Percentiles rank a stretch among this genome's conserved stretches.
Conservation (phyloP, 2,888 invertebrate species). For the Dicycla oo region DNA sequence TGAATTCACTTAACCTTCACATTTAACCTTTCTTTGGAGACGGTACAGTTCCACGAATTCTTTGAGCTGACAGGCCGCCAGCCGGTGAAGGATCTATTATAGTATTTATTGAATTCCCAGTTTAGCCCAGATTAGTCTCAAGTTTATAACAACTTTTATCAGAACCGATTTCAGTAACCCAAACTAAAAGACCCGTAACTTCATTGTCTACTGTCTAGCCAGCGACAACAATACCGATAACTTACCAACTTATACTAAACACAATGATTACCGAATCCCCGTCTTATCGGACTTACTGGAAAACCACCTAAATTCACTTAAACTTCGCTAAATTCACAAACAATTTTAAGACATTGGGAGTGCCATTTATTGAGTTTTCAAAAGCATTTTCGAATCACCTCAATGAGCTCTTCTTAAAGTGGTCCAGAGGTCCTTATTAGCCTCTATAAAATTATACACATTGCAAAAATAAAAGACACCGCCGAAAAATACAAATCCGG, state of each 20-base stretch:
- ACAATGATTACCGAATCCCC: constrained; percentile 45
- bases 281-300: constrained; percentile 47
- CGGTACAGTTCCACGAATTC: not conserved
- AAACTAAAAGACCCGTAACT: constrained; percentile 31
- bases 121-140: constrained; percentile 3
- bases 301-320: constrained; percentile 58
- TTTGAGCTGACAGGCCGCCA: not conserved
- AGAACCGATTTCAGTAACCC: constrained; percentile 26
- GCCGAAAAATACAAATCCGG: constrained; percentile 64
- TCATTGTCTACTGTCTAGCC: constrained; percentile 35
- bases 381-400: constrained; percentile 62
- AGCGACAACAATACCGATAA: constrained; percentile 30
- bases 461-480: constrained; percentile 72
- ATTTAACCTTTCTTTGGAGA: not conserved
- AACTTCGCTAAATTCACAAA: constrained; percentile 63
- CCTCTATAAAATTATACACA: constrained; percentile 69
- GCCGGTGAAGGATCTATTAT: not conserved
- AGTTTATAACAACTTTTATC: constrained; percentile 29
- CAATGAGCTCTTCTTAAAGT: constrained; percentile 71
- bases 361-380: constrained; percentile 63
- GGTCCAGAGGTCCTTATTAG: constrained; percentile 66
- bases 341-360: constrained; percentile 58
- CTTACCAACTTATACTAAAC: constrained; percentile 42
- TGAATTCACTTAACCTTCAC: not conserved
- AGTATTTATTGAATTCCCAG: not conserved